Evolutionary conservation across 64 coral and sea anemone species (phyloP).

Genomic region (Anthopleura sola): DNA sequence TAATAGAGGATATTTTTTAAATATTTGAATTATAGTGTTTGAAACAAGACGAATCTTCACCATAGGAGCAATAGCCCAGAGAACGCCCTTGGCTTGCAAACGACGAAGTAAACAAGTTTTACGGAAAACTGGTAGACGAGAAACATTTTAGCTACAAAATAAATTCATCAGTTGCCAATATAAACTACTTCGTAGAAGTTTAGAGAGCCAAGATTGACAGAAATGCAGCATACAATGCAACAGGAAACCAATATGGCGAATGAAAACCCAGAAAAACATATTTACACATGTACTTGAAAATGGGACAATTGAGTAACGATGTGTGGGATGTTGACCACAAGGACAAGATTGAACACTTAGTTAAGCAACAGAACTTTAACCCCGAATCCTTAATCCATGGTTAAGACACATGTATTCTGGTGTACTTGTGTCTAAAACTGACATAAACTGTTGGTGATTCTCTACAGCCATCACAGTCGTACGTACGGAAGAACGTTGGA

Average conservation of each 20-base stretch:
- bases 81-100: no score
- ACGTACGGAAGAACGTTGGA: neutral
- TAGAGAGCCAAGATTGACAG: neutral
- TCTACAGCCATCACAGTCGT: neutral
- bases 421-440: neutral
- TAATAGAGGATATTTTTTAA: no score
- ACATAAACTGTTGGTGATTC: neutral
- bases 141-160: no score
- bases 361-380: neutral
- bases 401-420: neutral
- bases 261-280: neutral
- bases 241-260: neutral
- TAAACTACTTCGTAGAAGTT: neutral
- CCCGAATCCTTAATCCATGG: neutral
- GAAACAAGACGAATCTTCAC: no score
- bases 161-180: no score
- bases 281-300: neutral
- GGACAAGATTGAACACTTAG: neutral
- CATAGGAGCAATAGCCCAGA: no score
- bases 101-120: no score
- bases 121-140: no score
- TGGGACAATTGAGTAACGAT: neutral
- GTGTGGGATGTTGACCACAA: neutral
- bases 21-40: no score
- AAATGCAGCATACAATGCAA: neutral